Evolutionary conservation across 2,888 invertebrate species (phyloP), one percentile per base, ranked within the genome.

Genomic region (Heliconius hortense): DNA sequence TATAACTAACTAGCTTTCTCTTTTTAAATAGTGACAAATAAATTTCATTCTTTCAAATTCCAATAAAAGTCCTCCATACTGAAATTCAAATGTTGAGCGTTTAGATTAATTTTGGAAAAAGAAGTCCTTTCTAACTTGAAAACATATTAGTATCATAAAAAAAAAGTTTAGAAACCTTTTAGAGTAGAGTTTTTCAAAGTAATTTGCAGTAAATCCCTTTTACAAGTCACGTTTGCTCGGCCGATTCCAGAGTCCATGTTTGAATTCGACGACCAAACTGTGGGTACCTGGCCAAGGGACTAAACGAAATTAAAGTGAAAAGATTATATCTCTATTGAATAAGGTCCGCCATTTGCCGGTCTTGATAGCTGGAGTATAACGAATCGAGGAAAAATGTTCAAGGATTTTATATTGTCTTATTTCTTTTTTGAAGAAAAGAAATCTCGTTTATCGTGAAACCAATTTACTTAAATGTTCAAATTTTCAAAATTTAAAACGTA

Each of bases 251-350:
- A 35, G 31, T 35, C 59, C 53, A 73, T 76, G 72, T 68, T 76
- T 63, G 63, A 35, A 59, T 69, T 63, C 66, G 63, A 66, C 21
- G 56, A 72, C 63, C 68, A 35, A 73, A 74, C 66, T 35, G 74
- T 48, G 7, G 48, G 48, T 72, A 78, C 76, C 78, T 77, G 72
- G 76, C 68, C 69, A 67, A 71, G 66, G 56, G 72, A 66, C 80
- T 70, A 76, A 81, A 78, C 81, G 71, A 80, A 82, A 83, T 84
- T 83, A 85, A 87, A 84, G 81, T 79, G 80, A 72, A 81, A 67
- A 88, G 89, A 90, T 90, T 87, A 88, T 84, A 89, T 90, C 89
- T 88, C 86, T 84, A 88, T 89, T 87, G 85, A 80, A 82, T 85
- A 83, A 86, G 86, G 87, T 84, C 82, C 82, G 73, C 74, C 75